A percentile compares a stretch with the other conserved stretches of the same genome.
Evolutionary conservation across 2,797 vertebrate genomes (phyloP).

Genomic region (Smutsia gigantea): DNA sequence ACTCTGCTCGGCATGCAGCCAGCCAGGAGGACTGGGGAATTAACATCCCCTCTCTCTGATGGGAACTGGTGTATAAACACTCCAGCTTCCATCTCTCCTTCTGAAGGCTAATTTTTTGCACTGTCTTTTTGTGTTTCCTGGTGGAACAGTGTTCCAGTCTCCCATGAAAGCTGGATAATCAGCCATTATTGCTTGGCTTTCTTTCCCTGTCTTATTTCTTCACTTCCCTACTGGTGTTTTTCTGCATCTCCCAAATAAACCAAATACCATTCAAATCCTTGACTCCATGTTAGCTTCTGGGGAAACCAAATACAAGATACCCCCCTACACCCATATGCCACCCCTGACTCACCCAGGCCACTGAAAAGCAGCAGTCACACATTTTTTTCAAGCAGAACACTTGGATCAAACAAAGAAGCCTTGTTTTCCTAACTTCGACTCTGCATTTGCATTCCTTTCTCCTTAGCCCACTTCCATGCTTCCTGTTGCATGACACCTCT

Average conservation of each 20-base stretch:
- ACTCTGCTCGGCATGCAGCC: background rate
- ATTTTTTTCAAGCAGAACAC: background rate
- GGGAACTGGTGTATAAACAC: too few species aligned
- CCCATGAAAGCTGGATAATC: background rate
- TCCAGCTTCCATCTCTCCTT: background rate
- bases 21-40: background rate
- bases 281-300: background rate
- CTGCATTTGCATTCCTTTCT: background rate
- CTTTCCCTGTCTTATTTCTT: background rate
- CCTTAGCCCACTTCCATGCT: background rate
- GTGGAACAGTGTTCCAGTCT: background rate
- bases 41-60: too few species aligned
- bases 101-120: background rate
- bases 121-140: background rate
- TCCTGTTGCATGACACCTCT: background rate
- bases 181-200: background rate
- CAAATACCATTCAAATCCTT: background rate
- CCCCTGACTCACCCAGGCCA: background rate
- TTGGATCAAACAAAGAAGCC: background rate
- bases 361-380: background rate
- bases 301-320: background rate
- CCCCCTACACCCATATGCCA: accelerated
- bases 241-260: background rate
- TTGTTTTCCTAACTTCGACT: background rate
- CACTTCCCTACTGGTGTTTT: background rate